phyloP scores from a whole-genome alignment of 2,888 invertebrate genomes.

The Microplitis deprimator region DNA sequence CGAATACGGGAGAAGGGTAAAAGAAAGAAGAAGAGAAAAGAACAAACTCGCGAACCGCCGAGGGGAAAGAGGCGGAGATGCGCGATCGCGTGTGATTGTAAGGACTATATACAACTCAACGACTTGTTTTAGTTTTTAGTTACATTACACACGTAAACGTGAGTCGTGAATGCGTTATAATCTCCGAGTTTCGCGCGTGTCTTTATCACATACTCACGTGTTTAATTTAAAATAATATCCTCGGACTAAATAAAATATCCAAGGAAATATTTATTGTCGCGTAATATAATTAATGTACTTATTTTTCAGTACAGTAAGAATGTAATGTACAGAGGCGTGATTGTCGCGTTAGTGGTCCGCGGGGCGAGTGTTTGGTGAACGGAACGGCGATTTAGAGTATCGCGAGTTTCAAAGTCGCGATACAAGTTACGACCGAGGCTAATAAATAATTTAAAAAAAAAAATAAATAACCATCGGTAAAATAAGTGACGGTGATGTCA shows the following conservation, averaged over 20 bases:
- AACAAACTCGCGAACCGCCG: not conserved
- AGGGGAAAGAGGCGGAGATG: not conserved
- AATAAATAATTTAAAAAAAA: slow-evolving; percentile 1
- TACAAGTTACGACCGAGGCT: slow-evolving; percentile 23
- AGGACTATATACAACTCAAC: not conserved
- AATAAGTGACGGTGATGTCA: slow-evolving; percentile 55
- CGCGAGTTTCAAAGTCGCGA: slow-evolving; percentile 6
- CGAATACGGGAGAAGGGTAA: not conserved
- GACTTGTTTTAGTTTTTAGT: slow-evolving; percentile 1
- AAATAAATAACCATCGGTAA: not conserved
- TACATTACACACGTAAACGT: not conserved
- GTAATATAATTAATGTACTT: not conserved
- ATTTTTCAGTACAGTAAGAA: not conserved
- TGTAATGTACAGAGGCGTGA: not conserved
- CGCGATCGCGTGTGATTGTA: not conserved
- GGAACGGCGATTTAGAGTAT: slow-evolving; percentile 49
- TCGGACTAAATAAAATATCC: slow-evolving; percentile 14
- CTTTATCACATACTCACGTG: slow-evolving; percentile 1
- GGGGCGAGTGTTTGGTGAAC: slow-evolving; percentile 55
- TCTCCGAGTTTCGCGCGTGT: not conserved
- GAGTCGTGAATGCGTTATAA: not conserved
- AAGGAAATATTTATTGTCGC: not conserved
- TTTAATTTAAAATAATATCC: not conserved
- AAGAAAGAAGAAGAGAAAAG: not conserved
- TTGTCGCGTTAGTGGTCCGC: slow-evolving; percentile 15